Evolutionary conservation across 1,140 invertebrate species (phyloP), one percentile per base, ranked within the genome.

Genomic region (Eumaeus atala): DNA sequence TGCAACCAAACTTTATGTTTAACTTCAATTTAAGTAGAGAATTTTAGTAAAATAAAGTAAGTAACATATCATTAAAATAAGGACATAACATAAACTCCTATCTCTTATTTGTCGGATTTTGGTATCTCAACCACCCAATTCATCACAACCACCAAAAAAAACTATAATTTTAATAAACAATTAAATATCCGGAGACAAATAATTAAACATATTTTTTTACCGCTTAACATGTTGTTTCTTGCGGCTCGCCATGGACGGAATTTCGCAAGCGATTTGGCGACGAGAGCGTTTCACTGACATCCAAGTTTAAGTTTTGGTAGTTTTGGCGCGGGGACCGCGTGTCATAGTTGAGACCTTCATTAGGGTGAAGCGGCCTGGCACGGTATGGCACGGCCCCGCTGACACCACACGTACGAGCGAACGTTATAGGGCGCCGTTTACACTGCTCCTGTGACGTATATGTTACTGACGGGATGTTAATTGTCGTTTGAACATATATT

Each of bases 321-420:
- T 85, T 84, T 85, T 80, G 82, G 76, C 72, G 76, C 78, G 72
- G 73, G 70, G 64, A 61, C 68, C 54, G 61, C 72, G 77, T 83
- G 77, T 83, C 72, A 83, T 77, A 82, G 76, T 77, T 83, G 74
- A 75, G 67, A 72, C 76, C 70, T 77, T 77, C 75, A 73, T 76
- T 67, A 71, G 58, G 75, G 73, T 61, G 62, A 62, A 62, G 63
- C 70, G 63, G 62, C 56, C 77, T 77, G 82, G 79, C 70, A 85
- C 82, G 65, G 77, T 77, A 72, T 74, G 82, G 77, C 75, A 85
- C 82, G 74, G 52, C 71, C 66, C 66, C 67, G 58, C 64, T 68
- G 59, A 72, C 71, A 74, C 74, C 71, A 80, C 80, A 79, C 76
- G 62, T 78, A 72, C 62, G 59, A 65, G 65, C 60, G 62, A 56